Conservation (phyloP, 1,140 invertebrate species). For the Tribolium castaneum region DNA sequence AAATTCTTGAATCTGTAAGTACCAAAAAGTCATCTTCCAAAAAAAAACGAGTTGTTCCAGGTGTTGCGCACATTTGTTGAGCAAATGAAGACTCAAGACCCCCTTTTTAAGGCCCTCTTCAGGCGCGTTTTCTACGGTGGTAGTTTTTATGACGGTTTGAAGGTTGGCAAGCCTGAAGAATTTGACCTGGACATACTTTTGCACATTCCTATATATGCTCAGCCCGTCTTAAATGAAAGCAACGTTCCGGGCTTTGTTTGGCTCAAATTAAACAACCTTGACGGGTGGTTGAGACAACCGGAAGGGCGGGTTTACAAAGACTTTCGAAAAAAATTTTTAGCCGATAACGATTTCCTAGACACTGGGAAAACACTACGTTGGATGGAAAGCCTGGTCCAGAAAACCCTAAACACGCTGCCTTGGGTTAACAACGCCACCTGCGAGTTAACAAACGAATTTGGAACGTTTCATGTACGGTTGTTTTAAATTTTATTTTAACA, state of each 20-base stretch:
- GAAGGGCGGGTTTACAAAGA: neutral
- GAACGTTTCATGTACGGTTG: no score
- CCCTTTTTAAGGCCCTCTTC: conserved; percentile 57
- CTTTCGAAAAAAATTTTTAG: conserved; percentile 37
- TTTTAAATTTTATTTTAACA: no score
- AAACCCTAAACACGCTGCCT: conserved; percentile 44
- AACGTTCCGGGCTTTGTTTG: conserved; percentile 47
- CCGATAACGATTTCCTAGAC: conserved; percentile 46
- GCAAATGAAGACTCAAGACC: conserved; percentile 57
- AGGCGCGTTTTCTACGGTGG: conserved; percentile 57
- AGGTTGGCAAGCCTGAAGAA: conserved; percentile 9
- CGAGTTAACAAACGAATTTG: no score
- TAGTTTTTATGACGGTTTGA: conserved; percentile 33
- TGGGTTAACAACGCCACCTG: neutral
- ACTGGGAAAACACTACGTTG: conserved; percentile 52
- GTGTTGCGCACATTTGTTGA: conserved; percentile 20
- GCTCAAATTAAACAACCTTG: conserved; percentile 41
- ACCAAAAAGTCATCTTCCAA: neutral
- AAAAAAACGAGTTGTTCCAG: neutral
- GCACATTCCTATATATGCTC: conserved; percentile 58
- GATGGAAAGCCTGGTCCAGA: conserved; percentile 55
- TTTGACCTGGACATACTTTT: conserved; percentile 65
- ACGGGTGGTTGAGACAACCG: conserved; percentile 10
- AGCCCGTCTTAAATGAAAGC: conserved; percentile 13
- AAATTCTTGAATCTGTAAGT: conserved; percentile 5